A percentile compares a stretch with the other conserved stretches of the same genome.
These are phyloP conservation scores for Zosterops hypoxanthus DNA, from an alignment of 2,113 vertebrate genomes.

Conservation along the genomic window DNA sequence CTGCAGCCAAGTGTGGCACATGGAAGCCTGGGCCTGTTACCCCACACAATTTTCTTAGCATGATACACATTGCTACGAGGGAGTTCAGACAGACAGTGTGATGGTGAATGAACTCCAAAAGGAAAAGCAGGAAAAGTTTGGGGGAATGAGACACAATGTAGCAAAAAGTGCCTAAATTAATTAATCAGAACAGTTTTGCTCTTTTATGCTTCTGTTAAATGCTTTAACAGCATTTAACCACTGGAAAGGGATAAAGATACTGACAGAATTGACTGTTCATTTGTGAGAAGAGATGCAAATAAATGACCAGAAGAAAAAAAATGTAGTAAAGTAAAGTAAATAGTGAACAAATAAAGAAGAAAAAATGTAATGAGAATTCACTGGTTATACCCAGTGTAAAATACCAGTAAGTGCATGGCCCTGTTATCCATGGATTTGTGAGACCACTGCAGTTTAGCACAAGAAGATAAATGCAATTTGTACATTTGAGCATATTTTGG, in stretches of 20 bases:
- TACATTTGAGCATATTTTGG: not conserved
- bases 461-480: not conserved
- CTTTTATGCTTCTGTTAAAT: not conserved
- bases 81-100: not conserved
- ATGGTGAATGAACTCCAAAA: not conserved
- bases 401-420: not conserved
- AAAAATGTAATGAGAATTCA: not conserved
- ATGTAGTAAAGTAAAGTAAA: not conserved
- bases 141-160: not conserved
- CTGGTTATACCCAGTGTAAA: not conserved
- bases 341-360: not conserved
- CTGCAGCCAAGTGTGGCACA: not conserved
- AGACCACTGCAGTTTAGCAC: not conserved
- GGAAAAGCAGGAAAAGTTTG: not conserved
- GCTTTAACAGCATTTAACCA: not conserved
- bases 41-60: not conserved
- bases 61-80: not conserved
- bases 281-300: not conserved
- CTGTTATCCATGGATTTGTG: not conserved
- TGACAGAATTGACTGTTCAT: not conserved
- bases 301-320: not conserved
- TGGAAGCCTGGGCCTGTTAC: not conserved
- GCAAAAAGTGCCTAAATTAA: not conserved
- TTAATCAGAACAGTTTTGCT: not conserved
- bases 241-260: not conserved